Evolutionary conservation across 2,797 vertebrate species (phyloP).

Genomic region (Limnodromus scolopaceus): DNA sequence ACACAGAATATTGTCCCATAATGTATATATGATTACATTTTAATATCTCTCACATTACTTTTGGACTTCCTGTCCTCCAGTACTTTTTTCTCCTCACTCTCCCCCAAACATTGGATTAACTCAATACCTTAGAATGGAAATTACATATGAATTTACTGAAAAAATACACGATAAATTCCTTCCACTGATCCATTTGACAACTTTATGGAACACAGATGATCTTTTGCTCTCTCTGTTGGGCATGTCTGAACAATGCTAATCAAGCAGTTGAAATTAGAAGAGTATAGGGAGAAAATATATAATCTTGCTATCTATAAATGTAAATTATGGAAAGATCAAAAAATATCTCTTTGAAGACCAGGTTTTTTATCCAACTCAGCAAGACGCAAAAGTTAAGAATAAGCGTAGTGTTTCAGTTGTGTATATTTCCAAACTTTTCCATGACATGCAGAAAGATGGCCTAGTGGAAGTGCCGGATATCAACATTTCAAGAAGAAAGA

Average conservation of each 20-base stretch:
- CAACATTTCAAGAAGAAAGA: background rate
- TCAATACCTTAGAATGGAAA: background rate
- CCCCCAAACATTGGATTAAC: background rate
- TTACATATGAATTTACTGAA: background rate
- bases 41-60: background rate
- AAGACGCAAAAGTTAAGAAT: background rate
- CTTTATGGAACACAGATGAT: background rate
- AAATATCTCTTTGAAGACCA: background rate
- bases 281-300: background rate
- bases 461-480: background rate
- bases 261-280: background rate
- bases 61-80: background rate
- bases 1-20: background rate
- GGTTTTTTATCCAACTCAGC: background rate
- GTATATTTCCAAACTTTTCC: background rate
- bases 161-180: background rate
- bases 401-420: fast-evolving
- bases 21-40: background rate
- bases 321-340: background rate
- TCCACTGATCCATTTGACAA: background rate
- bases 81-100: background rate
- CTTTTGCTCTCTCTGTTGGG: background rate
- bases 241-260: background rate
- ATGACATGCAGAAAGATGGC: background rate
- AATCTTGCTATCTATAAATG: background rate